Base-by-base conservation (phyloP, 2,113 vertebrate species). In the Urocynchramus pylzowi region DNA sequence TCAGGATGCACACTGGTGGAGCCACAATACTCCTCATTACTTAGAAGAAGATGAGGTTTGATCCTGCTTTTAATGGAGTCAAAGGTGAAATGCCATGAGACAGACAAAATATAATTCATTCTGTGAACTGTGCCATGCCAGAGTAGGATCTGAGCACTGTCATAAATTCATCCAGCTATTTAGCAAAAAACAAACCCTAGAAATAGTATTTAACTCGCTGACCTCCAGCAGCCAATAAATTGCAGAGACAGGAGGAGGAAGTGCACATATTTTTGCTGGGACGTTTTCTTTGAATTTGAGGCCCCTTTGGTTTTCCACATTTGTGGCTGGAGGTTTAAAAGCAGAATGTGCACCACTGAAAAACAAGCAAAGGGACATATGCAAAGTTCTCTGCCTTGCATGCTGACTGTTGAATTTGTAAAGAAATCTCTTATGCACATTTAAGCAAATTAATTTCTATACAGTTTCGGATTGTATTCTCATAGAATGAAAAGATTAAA, bases 31-130 rank as follows among this genome's bases (percentile, higher is more conserved):
- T 56, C 20, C 65, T 81, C 23, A 28, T 70, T 61, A 78, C 67
- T 91, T 45, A 76, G 67, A 79, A 63, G 44, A 74, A 31, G 37
- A 76, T 28, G 52, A 94, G 28, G 42, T 57, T 61, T 93, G 69
- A 83, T 89, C 60, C 57, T 71, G 30, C 16, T 74, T 75, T 86
- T 63, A 84, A 30, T 71, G 69, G 31, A 83, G 27, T 47, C 37
- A 96, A 41, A 89, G 74, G 61, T 76, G 87, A 92, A 90, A 80
- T 64, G 54, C 26, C 53, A 52, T 11, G 52, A 60, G 77, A 82
- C 26, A 92, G 53, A 24, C 69, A 95, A 91, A 57, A 65, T 27
- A 37, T 70, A 94, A 95, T 74, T 97, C 92, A 84, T 37, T 11
- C 16, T 41, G 52, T 90, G 44, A 95, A 81, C 52, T 83, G 27